Percentiles rank a stretch among this genome's conserved stretches.
phyloP scores from a whole-genome alignment of 2,888 invertebrate species.

The Halictus quadricinctus region DNA sequence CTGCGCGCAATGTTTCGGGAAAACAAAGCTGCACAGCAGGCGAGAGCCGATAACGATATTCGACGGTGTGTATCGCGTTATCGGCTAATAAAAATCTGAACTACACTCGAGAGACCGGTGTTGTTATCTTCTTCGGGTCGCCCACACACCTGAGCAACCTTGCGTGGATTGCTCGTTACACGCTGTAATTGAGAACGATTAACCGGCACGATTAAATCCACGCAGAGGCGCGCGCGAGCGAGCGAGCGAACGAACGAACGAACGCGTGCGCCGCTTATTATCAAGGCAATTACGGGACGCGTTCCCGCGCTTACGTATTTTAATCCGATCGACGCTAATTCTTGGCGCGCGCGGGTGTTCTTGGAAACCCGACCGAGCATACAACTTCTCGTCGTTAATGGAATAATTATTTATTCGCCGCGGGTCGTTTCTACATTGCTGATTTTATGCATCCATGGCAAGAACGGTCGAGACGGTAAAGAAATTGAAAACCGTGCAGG shows the following conservation, averaged over 20 bases:
- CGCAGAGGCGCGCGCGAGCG: neutral
- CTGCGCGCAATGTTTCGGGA: slow-evolving; percentile 25
- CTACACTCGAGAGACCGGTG: slow-evolving; percentile 33
- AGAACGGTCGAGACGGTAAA: neutral
- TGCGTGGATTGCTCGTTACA: slow-evolving; percentile 12
- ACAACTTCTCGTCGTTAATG: too few species aligned
- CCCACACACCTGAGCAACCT: neutral
- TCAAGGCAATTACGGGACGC: neutral
- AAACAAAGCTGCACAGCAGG: neutral
- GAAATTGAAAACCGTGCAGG: neutral
- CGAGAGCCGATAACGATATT: slow-evolving; percentile 39
- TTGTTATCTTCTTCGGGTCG: slow-evolving; percentile 24
- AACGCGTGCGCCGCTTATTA: neutral
- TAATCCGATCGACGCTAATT: neutral
- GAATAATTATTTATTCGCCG: slow-evolving; percentile 33
- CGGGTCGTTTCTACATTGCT: neutral
- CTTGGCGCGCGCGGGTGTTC: slow-evolving; percentile 9
- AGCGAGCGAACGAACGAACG: neutral
- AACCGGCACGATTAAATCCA: slow-evolving; percentile 12
- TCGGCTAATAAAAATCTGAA: slow-evolving; percentile 56
- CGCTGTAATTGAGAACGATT: slow-evolving; percentile 33
- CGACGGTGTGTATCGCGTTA: slow-evolving; percentile 41
- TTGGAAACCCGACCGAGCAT: neutral
- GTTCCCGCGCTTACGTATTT: neutral
- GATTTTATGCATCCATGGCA: neutral